These are phyloP conservation scores for Erethizon dorsatum DNA, from an alignment of 2,797 vertebrate species.

Conservation along the genomic window DNA sequence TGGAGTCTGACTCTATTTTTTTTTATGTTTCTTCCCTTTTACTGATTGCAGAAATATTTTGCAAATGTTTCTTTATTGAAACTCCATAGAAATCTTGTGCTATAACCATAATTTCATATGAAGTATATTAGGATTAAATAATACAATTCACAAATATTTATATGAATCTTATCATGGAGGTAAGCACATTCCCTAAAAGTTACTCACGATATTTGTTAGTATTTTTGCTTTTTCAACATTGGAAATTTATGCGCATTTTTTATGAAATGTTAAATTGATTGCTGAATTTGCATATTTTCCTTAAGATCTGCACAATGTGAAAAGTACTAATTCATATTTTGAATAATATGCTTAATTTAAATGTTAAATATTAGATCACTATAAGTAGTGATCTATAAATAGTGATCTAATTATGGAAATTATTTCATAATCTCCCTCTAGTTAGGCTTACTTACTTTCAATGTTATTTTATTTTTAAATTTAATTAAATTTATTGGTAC, in stretches of 20 bases:
- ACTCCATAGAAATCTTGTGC: background rate
- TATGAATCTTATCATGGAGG: background rate
- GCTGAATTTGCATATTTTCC: background rate
- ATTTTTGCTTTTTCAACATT: background rate
- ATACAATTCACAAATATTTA: background rate
- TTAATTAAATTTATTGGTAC: no score
- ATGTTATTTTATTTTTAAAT: background rate
- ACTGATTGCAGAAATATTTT: background rate
- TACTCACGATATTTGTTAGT: background rate
- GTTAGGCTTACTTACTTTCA: no score
- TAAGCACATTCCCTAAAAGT: background rate
- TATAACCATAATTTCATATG: background rate
- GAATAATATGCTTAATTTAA: background rate
- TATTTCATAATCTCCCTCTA: background rate
- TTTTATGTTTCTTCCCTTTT: background rate
- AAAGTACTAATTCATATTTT: background rate
- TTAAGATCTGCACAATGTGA: background rate
- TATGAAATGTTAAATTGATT: background rate
- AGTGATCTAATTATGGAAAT: background rate
- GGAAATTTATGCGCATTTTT: background rate
- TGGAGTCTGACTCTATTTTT: no score
- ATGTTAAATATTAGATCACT: background rate
- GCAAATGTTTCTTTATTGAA: background rate
- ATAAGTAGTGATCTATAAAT: no score
- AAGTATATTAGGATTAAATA: no score